These are phyloP conservation scores for Axis porcinus DNA, from an alignment of 2,113 vertebrate genomes.

Conservation along the genomic window DNA sequence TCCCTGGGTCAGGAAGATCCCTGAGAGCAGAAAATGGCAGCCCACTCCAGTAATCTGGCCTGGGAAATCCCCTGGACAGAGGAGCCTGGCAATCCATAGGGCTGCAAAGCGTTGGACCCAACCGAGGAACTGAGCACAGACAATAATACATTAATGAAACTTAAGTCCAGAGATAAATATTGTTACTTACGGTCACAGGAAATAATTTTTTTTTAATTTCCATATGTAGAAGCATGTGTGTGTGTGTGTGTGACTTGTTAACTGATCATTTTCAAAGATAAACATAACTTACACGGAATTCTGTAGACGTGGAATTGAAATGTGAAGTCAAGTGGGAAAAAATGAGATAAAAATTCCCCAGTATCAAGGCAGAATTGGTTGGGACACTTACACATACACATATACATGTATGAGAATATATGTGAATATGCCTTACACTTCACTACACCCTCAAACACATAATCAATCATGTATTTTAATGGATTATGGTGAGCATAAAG, in stretches of 20 bases:
- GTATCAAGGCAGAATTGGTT: background rate
- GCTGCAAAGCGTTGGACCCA: background rate
- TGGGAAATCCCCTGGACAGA: background rate
- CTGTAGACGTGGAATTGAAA: background rate
- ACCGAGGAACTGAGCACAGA: background rate
- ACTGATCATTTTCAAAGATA: background rate
- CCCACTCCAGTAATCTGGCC: background rate
- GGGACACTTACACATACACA: background rate
- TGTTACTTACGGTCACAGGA: background rate
- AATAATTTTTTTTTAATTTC: background rate
- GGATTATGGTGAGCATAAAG: background rate
- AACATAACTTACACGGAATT: background rate
- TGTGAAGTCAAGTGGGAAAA: background rate
- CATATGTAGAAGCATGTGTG: background rate
- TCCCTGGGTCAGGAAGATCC: background rate
- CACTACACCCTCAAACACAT: background rate
- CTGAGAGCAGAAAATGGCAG: background rate
- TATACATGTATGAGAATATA: background rate
- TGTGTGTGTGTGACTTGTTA: background rate
- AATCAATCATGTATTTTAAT: background rate
- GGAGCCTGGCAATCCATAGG: background rate
- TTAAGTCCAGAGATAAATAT: background rate
- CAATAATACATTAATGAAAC: background rate
- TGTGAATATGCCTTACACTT: background rate
- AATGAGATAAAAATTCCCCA: background rate